phyloP scores from a whole-genome alignment of 2,888 invertebrate species.

The Polymixis flavicincta region DNA sequence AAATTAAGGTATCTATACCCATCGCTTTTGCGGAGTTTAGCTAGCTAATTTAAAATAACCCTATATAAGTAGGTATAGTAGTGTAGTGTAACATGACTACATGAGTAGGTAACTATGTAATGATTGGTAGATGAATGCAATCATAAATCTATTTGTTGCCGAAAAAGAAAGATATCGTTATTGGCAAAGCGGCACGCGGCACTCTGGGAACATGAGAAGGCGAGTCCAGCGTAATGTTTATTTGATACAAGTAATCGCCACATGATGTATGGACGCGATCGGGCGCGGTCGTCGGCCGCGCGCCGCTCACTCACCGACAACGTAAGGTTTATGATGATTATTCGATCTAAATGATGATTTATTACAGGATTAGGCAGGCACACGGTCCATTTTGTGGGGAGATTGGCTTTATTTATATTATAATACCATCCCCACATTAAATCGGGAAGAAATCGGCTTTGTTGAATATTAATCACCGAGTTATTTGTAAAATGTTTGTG shows the following conservation, averaged over 20 bases:
- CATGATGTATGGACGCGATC: constrained; percentile 85
- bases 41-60: neutral
- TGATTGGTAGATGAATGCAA: constrained; percentile 70
- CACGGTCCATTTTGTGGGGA: constrained; percentile 85
- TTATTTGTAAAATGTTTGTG: constrained; percentile 64
- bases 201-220: constrained; percentile 80
- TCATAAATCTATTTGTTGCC: constrained; percentile 80
- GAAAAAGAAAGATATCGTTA: constrained; percentile 81
- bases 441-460: constrained; percentile 82
- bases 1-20: neutral
- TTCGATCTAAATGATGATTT: constrained; percentile 89
- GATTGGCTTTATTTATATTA: constrained; percentile 87
- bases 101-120: constrained; percentile 13
- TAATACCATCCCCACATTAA: constrained; percentile 79
- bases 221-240: constrained; percentile 86
- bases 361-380: constrained; percentile 87
- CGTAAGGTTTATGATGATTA: constrained; percentile 88
- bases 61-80: neutral
- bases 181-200: constrained; percentile 79
- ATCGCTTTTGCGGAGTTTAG: neutral
- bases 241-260: constrained; percentile 89
- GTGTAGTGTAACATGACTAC: constrained; percentile 5
- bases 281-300: constrained; percentile 65
- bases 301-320: constrained; percentile 71
- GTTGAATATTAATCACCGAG: constrained; percentile 74